Conservation (phyloP, 2,797 vertebrate genomes). For the Anableps anableps region DNA sequence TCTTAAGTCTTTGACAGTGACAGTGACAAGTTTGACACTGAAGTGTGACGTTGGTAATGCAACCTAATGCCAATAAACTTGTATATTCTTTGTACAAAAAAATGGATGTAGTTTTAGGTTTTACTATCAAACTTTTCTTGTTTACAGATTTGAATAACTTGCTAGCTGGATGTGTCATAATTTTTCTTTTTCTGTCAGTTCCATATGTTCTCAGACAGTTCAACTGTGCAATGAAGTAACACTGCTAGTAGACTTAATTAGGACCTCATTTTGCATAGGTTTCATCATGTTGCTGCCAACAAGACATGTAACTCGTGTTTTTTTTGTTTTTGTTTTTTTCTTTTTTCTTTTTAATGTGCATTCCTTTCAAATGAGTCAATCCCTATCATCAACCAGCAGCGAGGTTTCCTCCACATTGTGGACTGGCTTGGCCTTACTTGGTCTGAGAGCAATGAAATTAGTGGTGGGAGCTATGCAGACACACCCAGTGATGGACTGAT, state of each 20-base stretch:
- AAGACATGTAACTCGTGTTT: background rate
- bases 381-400: conserved; percentile 66
- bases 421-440: conserved; percentile 70
- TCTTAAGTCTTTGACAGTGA: background rate
- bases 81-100: background rate
- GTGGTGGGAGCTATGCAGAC: conserved; percentile 79
- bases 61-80: background rate
- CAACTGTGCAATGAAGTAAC: background rate
- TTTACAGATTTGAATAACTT: background rate
- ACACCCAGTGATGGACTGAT: conserved; percentile 85
- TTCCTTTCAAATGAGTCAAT: conserved; percentile 67
- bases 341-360: conserved; percentile 37
- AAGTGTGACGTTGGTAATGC: background rate
- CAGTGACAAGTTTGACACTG: background rate
- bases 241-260: background rate
- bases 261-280: background rate
- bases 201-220: background rate
- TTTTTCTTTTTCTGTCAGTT: background rate
- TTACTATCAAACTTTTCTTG: background rate
- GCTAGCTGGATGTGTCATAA: background rate
- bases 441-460: conserved; percentile 82
- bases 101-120: background rate
- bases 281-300: conserved; percentile 28
- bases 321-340: conserved; percentile 7
- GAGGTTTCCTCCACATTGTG: conserved; percentile 72